These are phyloP conservation scores for Aleiodes alternator DNA, from an alignment of 2,888 invertebrate genomes.

Conservation along the genomic window DNA sequence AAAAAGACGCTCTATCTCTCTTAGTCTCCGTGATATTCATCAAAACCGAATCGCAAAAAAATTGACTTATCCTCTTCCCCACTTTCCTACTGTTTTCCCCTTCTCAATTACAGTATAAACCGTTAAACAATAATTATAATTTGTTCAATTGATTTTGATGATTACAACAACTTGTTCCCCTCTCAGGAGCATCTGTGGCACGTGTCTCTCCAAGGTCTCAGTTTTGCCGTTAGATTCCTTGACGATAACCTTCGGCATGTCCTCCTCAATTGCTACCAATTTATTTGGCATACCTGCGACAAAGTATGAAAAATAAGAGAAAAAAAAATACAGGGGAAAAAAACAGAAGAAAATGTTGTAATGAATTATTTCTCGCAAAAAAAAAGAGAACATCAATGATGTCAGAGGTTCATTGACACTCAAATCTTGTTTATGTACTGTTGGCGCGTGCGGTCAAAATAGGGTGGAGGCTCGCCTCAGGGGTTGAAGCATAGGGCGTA, in stretches of 20 bases:
- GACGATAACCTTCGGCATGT: slow-evolving; percentile 78
- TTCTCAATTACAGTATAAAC: background rate
- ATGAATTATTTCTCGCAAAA: slow-evolving; percentile 2
- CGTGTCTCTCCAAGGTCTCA: slow-evolving; percentile 82
- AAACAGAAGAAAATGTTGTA: background rate
- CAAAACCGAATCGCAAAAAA: too few relatives aligned
- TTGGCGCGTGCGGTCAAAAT: slow-evolving; percentile 58
- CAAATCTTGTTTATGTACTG: slow-evolving; percentile 54
- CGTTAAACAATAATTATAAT: background rate
- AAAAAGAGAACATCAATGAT: background rate
- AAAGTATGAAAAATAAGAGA: slow-evolving; percentile 12
- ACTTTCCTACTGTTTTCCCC: background rate
- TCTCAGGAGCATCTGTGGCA: slow-evolving; percentile 83
- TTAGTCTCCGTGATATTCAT: too few relatives aligned
- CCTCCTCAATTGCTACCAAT: slow-evolving; percentile 75
- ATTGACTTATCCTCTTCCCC: too few relatives aligned
- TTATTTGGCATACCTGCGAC: slow-evolving; percentile 57
- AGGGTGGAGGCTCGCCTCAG: slow-evolving; percentile 12
- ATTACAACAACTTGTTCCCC: slow-evolving; percentile 87
- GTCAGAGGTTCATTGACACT: slow-evolving; percentile 24
- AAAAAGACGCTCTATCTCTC: too few relatives aligned
- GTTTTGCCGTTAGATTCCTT: slow-evolving; percentile 79
- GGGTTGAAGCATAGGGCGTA: background rate
- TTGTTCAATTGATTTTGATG: slow-evolving; percentile 66
- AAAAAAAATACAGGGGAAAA: background rate